Evolutionary conservation across 2,113 vertebrate genomes (phyloP), one percentile per base, ranked within the genome.

Genomic region (Gorilla gorilla): DNA sequence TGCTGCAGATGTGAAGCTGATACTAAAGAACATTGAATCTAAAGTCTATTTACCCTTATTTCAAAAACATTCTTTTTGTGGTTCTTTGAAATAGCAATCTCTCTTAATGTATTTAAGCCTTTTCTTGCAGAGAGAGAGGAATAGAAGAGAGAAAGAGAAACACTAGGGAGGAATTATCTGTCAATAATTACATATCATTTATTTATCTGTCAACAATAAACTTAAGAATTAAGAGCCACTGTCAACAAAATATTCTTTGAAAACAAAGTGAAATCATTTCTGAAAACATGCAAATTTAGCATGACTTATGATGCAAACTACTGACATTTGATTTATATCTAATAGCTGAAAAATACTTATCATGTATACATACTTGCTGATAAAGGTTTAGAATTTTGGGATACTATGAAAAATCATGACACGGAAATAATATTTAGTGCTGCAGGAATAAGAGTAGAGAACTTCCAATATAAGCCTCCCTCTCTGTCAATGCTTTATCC

Each of bases 201-300:
- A 86, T 43, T 48, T 80, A 73, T 52, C 86, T 96, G 59, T 89
- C 20, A 89, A 55, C 8, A 94, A 78, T 80, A 87, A 93, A 89
- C 12, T 87, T 93, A 80, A 80, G 73, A 90, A 96, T 93, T 90
- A 68, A 23, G n/a, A 86, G 25, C 52, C 11, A 68, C 27, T 40
- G 20, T 48, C 48, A 95, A 95, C 13, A 93, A 93, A 95, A 90
- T 13, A 45, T 55, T 61, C 40, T 83, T 3, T 78, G 6, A 83
- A 96, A 87, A 84, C 22, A 3, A 93, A 89, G n/a, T 40, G 43
- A 96, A 78, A 45, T 72, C 3, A 88, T 82, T 27, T 96, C 43
- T 81, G 38, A 92, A 94, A 43, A 88, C 66, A n/a, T 25, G 38
- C 1, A 45, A 94, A n/a, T 84, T 18, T 30, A 70, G 66, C 27